A percentile compares a stretch with the other conserved stretches of the same genome.
phyloP scores from a whole-genome alignment of 2,888 invertebrate genomes.

The Parascotia fuliginaria region DNA sequence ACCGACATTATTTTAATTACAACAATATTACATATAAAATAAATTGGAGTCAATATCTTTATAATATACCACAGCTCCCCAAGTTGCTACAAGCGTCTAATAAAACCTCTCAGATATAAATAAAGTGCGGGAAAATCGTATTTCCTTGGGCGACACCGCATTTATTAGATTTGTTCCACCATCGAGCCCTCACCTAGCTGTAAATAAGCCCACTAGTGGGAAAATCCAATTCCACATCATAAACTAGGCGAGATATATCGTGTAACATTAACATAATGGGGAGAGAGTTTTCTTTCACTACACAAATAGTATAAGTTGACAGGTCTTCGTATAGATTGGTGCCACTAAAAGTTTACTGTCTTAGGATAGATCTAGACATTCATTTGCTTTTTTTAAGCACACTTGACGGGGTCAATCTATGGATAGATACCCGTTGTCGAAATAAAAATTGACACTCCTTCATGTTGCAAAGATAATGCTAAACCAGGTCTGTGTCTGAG shows the following conservation, averaged over 20 bases:
- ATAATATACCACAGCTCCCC: no score
- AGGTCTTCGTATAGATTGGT: no score
- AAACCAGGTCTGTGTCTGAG: no score
- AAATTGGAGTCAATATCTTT: no score
- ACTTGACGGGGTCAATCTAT: no score
- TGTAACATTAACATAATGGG: conserved; percentile 39
- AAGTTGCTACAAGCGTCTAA: conserved; percentile 26
- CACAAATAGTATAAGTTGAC: background rate
- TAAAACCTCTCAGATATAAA: conserved; percentile 41
- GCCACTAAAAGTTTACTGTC: no score
- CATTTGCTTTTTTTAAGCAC: no score
- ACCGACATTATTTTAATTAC: background rate
- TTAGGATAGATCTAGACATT: no score
- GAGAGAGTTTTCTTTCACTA: conserved; percentile 3
- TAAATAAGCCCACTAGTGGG: conserved; percentile 53
- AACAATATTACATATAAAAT: background rate
- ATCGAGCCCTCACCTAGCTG: conserved; percentile 56
- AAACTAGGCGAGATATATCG: conserved; percentile 29
- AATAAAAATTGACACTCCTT: no score
- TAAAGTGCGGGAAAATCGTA: conserved; percentile 53
- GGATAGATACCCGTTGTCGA: no score
- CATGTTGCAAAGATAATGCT: no score
- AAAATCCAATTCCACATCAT: conserved; percentile 52
- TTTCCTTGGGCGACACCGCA: conserved; percentile 45
- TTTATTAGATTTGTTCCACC: conserved; percentile 57